Evolutionary conservation across 1,140 invertebrate species (phyloP).

Genomic region (Dendroctonus valens): DNA sequence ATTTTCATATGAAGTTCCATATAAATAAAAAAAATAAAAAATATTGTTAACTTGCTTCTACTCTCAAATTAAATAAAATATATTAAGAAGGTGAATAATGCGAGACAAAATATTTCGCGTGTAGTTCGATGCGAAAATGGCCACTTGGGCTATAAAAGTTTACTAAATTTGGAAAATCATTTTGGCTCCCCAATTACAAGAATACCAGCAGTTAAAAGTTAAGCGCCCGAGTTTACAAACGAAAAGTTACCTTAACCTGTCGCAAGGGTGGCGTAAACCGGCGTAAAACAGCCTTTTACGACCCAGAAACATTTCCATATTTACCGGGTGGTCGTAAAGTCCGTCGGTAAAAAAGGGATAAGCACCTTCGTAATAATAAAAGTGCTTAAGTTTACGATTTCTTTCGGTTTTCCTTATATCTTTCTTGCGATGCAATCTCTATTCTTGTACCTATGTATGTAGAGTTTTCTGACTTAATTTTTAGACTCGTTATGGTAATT

Average conservation of each 20-base stretch:
- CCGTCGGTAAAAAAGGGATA: constrained; percentile 26
- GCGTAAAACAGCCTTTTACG: constrained; percentile 25
- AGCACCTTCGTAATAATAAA: constrained; percentile 25
- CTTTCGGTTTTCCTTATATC: constrained; percentile 10
- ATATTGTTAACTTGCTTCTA: too few species aligned
- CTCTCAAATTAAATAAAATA: too few species aligned
- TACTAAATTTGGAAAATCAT: constrained; percentile 24
- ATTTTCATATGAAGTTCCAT: too few species aligned
- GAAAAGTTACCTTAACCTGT: constrained; percentile 23
- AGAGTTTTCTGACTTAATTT: not conserved
- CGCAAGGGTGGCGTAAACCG: constrained; percentile 23
- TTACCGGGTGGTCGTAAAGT: constrained; percentile 23
- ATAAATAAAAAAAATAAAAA: too few species aligned
- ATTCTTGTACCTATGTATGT: not conserved
- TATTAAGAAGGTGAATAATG: too few species aligned
- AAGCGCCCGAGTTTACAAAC: constrained; percentile 14
- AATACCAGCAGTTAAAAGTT: constrained; percentile 21
- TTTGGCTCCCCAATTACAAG: constrained; percentile 22
- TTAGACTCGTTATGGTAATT: not conserved
- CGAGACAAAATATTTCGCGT: not conserved
- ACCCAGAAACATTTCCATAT: constrained; percentile 28
- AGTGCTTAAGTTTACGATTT: constrained; percentile 19
- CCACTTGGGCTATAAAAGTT: constrained; percentile 9
- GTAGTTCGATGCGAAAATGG: not conserved
- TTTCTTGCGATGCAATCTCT: not conserved